Base-by-base conservation (phyloP, 2,888 invertebrate genomes). In the Coelinius sp. region DNA sequence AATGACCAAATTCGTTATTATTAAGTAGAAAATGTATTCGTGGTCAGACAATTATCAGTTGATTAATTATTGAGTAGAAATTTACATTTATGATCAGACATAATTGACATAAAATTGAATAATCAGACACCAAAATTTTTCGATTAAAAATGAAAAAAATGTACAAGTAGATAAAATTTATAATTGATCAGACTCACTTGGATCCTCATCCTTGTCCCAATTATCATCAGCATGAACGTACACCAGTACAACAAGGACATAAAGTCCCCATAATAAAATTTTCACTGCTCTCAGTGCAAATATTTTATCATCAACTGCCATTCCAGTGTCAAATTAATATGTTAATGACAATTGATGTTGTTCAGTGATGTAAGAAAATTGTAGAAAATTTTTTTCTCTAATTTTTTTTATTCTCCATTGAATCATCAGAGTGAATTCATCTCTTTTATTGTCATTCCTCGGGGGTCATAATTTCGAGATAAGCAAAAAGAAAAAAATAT, bases 201-300 rank as follows among this genome's bases (percentile, higher is more conserved):
- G 81, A 80, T 85, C 86, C 70, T 85, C 85, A 78, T 86, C 86
- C 75, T 79, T 84, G 78, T 84, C 85, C 86, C 85, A 86, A 71
- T 81, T 84, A 52, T 82, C 82, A 75, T 79, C 84, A 75, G 86
- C 85, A 74, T 83, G 82, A 31, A 82, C 84, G 75, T 79, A 81
- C 73, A 77, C 79, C 66, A 84, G 79, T 66, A 82, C 81, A 56
- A 82, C 80, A 71, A 84, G 78, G 76, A 85, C 76, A 72, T 82
- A 84, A 69, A 75, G 66, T 69, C 82, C 80, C 79, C 80, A 77
- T 75, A 85, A 82, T 75, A 84, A 75, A 70, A 84, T 78, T 79
- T 81, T 85, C 80, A 81, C 78, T 73, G 82, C 41, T 59, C 59
- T 78, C 72, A 83, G 76, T 77, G 80, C 79, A 65, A 76, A 74